A percentile compares a stretch with the other conserved stretches of the same genome.
Evolutionary conservation across 2,113 vertebrate species (phyloP).

Genomic region (Theristicus caerulescens): DNA sequence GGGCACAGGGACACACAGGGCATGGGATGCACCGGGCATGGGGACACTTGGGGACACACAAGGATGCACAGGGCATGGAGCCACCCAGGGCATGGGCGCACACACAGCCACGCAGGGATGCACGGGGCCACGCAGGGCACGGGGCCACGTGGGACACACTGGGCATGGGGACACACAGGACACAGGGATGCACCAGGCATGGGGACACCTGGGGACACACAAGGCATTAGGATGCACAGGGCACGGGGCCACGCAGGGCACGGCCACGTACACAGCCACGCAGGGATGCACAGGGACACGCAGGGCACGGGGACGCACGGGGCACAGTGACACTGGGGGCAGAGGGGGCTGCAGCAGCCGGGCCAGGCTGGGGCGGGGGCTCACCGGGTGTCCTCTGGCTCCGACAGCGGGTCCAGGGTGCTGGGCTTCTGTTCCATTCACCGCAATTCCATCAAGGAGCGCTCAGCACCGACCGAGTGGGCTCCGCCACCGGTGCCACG

Average conservation of each 20-base stretch:
- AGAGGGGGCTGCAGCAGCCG: not conserved
- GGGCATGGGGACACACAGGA: not conserved
- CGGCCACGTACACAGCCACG: not conserved
- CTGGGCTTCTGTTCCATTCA: slow-evolving; percentile 88
- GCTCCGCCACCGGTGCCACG: slow-evolving; percentile 63
- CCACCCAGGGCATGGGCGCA: too few species aligned
- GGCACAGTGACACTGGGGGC: not conserved
- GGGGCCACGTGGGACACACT: not conserved
- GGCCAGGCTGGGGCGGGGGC: not conserved
- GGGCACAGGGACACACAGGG: not conserved
- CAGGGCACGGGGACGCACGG: too few species aligned
- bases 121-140: not conserved
- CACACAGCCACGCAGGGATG: not conserved
- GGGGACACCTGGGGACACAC: not conserved
- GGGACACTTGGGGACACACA: not conserved
- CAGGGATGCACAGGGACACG: not conserved
- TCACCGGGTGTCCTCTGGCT: slow-evolving; percentile 86
- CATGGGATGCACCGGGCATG: not conserved
- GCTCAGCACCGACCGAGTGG: slow-evolving; percentile 74
- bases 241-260: too few species aligned
- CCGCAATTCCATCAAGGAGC: slow-evolving; percentile 84
- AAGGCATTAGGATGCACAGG: too few species aligned
- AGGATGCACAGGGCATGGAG: too few species aligned
- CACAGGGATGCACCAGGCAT: not conserved
- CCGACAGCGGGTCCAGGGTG: slow-evolving; percentile 84